These are phyloP conservation scores for Scaptodrosophila latifasciaeformis DNA, from an alignment of 2,888 invertebrate species.

Conservation along the genomic window DNA sequence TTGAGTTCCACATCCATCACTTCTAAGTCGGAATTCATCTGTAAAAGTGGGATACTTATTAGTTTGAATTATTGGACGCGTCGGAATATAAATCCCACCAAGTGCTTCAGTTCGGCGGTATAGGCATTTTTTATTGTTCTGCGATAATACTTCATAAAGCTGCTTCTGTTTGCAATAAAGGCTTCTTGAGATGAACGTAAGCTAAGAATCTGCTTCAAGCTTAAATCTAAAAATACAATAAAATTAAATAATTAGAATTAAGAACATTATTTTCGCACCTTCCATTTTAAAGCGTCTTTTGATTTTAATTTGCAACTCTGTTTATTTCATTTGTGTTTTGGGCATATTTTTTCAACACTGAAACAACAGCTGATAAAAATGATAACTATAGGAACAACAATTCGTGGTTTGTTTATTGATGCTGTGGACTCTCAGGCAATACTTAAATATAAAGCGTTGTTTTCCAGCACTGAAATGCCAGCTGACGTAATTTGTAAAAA, in stretches of 20 bases:
- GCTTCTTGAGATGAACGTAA: constrained; percentile 57
- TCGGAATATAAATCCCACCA: constrained; percentile 42
- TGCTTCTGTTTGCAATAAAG: constrained; percentile 37
- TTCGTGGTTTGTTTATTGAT: too few species aligned
- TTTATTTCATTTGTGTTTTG: constrained; percentile 6
- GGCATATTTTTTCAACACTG: constrained; percentile 42
- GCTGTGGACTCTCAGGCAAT: neutral
- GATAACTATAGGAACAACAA: too few species aligned
- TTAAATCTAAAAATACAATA: constrained; percentile 47
- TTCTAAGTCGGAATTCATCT: constrained; percentile 59
- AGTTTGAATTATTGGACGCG: too few species aligned
- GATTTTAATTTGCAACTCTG: neutral
- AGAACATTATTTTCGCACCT: constrained; percentile 22
- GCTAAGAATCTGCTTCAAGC: constrained; percentile 56
- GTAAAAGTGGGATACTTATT: too few species aligned
- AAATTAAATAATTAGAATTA: neutral
- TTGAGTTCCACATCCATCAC: constrained; percentile 48
- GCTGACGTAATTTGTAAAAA: constrained; percentile 53
- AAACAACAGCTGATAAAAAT: too few species aligned
- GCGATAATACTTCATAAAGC: constrained; percentile 44
- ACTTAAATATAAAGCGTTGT: too few species aligned
- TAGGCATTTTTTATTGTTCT: constrained; percentile 57
- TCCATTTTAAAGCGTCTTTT: constrained; percentile 25
- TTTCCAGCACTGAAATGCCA: constrained; percentile 23
- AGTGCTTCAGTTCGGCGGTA: constrained; percentile 54